Percentiles rank a stretch among this genome's conserved stretches.
Evolutionary conservation across 2,888 invertebrate species (phyloP).

Genomic region (Xylota sylvarum): DNA sequence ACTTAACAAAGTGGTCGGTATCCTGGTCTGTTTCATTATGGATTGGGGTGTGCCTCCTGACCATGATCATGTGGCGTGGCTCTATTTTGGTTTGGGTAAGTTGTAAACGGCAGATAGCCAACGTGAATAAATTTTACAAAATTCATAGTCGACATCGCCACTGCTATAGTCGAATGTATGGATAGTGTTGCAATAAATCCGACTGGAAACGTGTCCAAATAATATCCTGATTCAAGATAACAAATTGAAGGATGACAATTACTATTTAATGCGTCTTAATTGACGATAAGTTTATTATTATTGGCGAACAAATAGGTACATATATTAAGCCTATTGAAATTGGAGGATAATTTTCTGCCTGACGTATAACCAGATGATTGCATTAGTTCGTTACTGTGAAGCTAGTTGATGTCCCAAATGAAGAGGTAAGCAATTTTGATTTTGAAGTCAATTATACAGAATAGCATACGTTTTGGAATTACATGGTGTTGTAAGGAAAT

Average conservation of each 20-base stretch:
- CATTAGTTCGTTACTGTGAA: too few relatives aligned
- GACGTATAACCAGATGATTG: too few relatives aligned
- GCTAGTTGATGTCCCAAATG: too few relatives aligned
- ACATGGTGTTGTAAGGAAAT: too few relatives aligned
- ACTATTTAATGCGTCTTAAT: neutral
- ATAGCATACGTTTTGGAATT: too few relatives aligned
- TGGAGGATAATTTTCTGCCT: too few relatives aligned
- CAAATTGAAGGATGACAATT: neutral
- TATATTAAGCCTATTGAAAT: too few relatives aligned
- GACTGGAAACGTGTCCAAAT: neutral
- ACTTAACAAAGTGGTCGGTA: neutral
- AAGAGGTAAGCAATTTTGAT: too few relatives aligned
- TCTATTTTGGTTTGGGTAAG: neutral
- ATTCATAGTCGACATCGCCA: neutral
- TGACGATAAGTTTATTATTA: too few relatives aligned
- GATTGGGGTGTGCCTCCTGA: slow-evolving; percentile 26
- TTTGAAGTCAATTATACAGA: too few relatives aligned
- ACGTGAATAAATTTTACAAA: neutral
- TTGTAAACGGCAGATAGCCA: neutral
- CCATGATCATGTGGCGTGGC: slow-evolving; percentile 20
- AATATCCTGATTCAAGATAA: neutral
- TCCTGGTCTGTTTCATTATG: slow-evolving; percentile 24
- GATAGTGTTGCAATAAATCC: neutral
- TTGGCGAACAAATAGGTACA: too few relatives aligned
- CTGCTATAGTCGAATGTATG: neutral